phyloP scores from a whole-genome alignment of 2,113 vertebrate species.

The Salminus brasiliensis region DNA sequence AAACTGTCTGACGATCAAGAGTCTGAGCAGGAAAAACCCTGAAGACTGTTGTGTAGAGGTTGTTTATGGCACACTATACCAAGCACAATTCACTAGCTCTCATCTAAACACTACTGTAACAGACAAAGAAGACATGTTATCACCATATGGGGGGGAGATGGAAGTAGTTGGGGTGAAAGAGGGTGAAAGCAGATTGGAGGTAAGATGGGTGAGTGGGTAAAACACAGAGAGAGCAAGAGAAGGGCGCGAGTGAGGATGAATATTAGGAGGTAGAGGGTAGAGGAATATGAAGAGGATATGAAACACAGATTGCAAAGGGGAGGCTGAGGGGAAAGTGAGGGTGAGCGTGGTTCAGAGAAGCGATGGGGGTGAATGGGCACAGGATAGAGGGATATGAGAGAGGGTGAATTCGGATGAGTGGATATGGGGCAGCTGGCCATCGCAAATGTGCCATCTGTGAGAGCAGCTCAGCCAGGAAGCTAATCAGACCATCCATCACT shows the following conservation, averaged over 20 bases:
- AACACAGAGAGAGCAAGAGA: too few relatives aligned
- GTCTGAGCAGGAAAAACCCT: too few relatives aligned
- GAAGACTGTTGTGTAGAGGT: not conserved
- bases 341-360: not conserved
- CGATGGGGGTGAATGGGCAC: not conserved
- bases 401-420: slow-evolving; percentile 25
- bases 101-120: not conserved
- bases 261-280: not conserved
- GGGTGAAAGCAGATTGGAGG: too few relatives aligned
- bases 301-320: not conserved
- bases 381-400: slow-evolving; percentile 24
- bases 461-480: slow-evolving; percentile 75
- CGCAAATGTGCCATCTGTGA: slow-evolving; percentile 78
- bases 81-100: not conserved
- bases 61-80: not conserved
- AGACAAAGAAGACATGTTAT: not conserved
- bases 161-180: not conserved
- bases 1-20: too few relatives aligned
- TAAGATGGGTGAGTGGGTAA: too few relatives aligned
- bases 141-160: not conserved
- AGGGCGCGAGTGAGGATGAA: not conserved
- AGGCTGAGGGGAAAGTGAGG: not conserved
- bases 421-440: slow-evolving; percentile 66
- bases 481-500: slow-evolving; percentile 91
- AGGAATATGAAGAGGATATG: not conserved